Base-by-base conservation (phyloP, 2,888 invertebrate species). In the Agriopis aurantiaria region DNA sequence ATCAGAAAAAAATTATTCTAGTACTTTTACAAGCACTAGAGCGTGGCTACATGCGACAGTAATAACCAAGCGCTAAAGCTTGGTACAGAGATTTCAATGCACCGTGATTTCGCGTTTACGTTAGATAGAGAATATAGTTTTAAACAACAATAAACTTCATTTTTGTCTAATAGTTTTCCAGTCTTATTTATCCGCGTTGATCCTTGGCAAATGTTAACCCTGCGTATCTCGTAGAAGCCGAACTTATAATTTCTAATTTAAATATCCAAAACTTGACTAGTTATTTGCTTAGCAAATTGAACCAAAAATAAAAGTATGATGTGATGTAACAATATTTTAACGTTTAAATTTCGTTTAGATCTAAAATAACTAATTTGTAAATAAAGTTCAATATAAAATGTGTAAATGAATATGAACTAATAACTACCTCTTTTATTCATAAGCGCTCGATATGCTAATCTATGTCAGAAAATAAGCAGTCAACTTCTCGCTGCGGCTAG, bases 201-300 rank as follows among this genome's bases (percentile, higher is more conserved):
- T 43, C 43, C 45, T 45, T 57, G 57, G n/a, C 7, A 57, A 55
- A 55, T 55, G 12, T 12, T 17, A 17, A 55, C 55, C 55, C 12
- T n/a, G 40, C 8, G 8, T 23, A 55, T 14, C 12, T 14, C 43
- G 45, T 57, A 45, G 11, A 7, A 33, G 33, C 2, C 9, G 23
- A 41, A 53, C 23, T n/a, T n/a, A 33, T 43, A 48, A 3, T 49
- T 49, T 49, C 40, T 43, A 62, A 68, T 62, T 51, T 10, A 49
- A 57, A 64, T 64, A 65, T 52, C 57, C 67, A 56, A 67, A 67
- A 51, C 51, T 71, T 71, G 67, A 68, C 68, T 68, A 71, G 67
- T 61, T 14, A 51, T 65, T 64, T 68, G 71, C 65, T 71, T 48
- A 52, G 68, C 61, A 71, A 71, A 68, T 55, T 9, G 40, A 60